phyloP scores from a whole-genome alignment of 1,140 invertebrate species.

The Scaptomyza pallida region DNA sequence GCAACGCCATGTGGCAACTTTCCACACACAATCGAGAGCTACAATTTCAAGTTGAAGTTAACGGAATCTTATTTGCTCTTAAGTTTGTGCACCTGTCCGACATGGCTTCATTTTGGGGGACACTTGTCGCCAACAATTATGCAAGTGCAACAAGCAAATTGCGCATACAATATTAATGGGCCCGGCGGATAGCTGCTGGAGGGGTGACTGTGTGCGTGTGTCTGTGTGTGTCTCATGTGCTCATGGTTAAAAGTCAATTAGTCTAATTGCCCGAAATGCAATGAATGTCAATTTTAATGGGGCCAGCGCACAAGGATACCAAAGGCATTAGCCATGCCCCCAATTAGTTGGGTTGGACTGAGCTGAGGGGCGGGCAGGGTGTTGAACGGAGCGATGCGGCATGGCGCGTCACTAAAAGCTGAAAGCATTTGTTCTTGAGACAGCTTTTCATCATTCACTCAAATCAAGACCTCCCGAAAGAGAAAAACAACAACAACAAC shows the following conservation, averaged over 20 bases:
- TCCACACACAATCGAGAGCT: background rate
- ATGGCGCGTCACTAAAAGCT: conserved; percentile 23
- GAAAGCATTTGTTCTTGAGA: conserved; percentile 35
- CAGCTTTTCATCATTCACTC: conserved; percentile 59
- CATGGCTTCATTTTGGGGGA: background rate
- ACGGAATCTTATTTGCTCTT: background rate
- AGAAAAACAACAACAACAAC: conserved; percentile 38
- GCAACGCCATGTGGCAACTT: conserved; percentile 63
- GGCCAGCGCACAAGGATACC: conserved; percentile 59
- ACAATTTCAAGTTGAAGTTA: background rate
- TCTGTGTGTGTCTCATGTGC: conserved; percentile 42
- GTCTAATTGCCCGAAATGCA: conserved; percentile 74
- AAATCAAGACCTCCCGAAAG: conserved; percentile 51
- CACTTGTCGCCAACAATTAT: conserved; percentile 8
- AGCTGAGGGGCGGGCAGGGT: too few relatives aligned
- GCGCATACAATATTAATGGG: conserved; percentile 56
- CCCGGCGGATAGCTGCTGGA: background rate
- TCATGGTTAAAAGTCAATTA: conserved; percentile 77
- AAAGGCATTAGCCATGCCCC: conserved; percentile 22
- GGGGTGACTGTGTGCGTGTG: background rate
- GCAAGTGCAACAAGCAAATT: conserved; percentile 22
- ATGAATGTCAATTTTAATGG: conserved; percentile 78
- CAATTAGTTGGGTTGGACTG: conserved; percentile 21
- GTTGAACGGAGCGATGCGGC: too few relatives aligned
- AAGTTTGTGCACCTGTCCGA: background rate